These are phyloP conservation scores for Piliocolobus tephrosceles DNA, from an alignment of 2,113 vertebrate genomes.

Conservation along the genomic window DNA sequence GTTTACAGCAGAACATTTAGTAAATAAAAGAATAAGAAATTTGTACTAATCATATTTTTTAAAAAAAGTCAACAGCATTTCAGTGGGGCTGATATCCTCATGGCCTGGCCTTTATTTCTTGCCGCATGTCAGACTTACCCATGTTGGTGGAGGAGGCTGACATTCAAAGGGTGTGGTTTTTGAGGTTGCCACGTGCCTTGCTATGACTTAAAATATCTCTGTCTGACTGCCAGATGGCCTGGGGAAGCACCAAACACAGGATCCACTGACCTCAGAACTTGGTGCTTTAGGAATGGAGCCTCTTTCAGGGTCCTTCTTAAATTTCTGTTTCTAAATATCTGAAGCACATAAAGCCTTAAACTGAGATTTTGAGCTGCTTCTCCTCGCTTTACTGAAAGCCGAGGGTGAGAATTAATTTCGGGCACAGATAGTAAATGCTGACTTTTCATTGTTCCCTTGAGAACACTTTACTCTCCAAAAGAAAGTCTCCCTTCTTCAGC, in stretches of 20 bases:
- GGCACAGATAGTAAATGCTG: conserved; percentile 13
- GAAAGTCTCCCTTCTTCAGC: conserved; percentile 6
- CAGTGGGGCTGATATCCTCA: background rate
- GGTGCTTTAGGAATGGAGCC: background rate
- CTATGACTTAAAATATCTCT: conserved; percentile 67
- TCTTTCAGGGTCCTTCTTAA: conserved; percentile 12
- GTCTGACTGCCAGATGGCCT: conserved; percentile 53
- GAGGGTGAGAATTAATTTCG: conserved; percentile 25
- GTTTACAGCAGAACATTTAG: conserved; percentile 46
- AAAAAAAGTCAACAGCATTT: background rate
- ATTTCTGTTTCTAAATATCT: conserved; percentile 48
- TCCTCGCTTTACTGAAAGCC: background rate
- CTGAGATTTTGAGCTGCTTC: background rate
- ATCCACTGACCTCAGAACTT: conserved; percentile 22
- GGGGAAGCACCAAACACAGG: background rate
- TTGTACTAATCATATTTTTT: background rate
- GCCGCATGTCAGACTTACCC: background rate
- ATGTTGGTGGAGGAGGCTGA: background rate
- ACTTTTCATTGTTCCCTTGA: background rate
- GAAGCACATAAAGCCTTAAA: background rate
- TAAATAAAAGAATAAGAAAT: conserved; percentile 41
- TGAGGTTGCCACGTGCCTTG: conserved; percentile 57
- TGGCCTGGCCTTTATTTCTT: background rate
- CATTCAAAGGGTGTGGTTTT: conserved; percentile 63
- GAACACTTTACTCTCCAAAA: background rate